These are phyloP conservation scores for Zophobas atratus DNA, from an alignment of 1,140 invertebrate species.

Conservation along the genomic window DNA sequence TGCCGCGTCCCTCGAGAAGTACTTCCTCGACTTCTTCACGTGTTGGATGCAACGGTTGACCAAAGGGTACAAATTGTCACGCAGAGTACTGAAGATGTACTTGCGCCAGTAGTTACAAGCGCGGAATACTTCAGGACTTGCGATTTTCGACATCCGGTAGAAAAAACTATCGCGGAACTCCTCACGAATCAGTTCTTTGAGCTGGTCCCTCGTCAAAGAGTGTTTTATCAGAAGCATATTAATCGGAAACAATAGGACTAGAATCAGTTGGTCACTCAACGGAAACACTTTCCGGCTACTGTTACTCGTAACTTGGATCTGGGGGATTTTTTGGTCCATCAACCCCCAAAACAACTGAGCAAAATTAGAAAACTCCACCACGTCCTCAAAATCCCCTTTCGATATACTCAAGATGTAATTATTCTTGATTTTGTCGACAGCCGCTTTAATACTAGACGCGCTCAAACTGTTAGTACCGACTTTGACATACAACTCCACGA, in stretches of 20 bases:
- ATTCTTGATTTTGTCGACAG: conserved; percentile 10
- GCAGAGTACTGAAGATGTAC: conserved; percentile 59
- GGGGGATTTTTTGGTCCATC: conserved; percentile 62
- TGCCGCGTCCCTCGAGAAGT: conserved; percentile 75
- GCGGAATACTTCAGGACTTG: conserved; percentile 75
- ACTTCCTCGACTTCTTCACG: conserved; percentile 65
- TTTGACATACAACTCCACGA: conserved; percentile 41
- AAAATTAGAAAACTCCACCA: conserved; percentile 51
- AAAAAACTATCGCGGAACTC: conserved; percentile 76
- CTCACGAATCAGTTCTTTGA: conserved; percentile 57
- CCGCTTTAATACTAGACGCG: background rate
- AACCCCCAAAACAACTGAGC: conserved; percentile 63
- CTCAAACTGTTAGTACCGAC: background rate
- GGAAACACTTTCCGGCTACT: conserved; percentile 56
- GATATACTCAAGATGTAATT: conserved; percentile 12
- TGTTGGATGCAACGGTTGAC: conserved; percentile 71
- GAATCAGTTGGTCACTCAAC: conserved; percentile 72
- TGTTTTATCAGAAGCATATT: conserved; percentile 63
- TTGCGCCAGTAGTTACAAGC: conserved; percentile 74
- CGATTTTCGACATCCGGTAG: conserved; percentile 74
- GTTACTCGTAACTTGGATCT: conserved; percentile 61
- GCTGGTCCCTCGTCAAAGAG: conserved; percentile 53
- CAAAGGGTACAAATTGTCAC: conserved; percentile 75
- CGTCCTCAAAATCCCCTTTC: conserved; percentile 16
- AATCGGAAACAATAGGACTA: conserved; percentile 66